phyloP scores from a whole-genome alignment of 2,888 invertebrate species.

The Autographa gamma region DNA sequence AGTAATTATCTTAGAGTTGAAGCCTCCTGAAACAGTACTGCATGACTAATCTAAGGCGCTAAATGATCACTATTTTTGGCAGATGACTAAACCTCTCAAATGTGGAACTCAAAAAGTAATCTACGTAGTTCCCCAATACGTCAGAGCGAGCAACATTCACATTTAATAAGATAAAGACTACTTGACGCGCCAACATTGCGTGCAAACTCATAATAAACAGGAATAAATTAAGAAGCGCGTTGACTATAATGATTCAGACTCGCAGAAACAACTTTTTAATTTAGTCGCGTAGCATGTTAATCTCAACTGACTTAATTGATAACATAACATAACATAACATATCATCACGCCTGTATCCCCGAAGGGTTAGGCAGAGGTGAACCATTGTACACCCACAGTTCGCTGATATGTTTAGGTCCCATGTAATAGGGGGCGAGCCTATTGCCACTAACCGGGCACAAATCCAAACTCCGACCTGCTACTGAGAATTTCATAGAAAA shows the following conservation, averaged over 20 bases:
- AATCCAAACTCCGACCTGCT: too few relatives aligned
- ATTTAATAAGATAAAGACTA: slow-evolving; percentile 1
- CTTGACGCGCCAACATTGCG: slow-evolving; percentile 25
- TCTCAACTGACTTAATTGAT: slow-evolving; percentile 30
- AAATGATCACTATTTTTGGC: slow-evolving; percentile 9
- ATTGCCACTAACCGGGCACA: too few relatives aligned
- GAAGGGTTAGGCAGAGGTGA: too few relatives aligned
- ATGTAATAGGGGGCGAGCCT: too few relatives aligned
- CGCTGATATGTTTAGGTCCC: too few relatives aligned
- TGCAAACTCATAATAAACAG: slow-evolving; percentile 36
- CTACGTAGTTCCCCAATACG: slow-evolving; percentile 36
- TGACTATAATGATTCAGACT: slow-evolving; percentile 13
- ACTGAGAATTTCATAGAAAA: too few relatives aligned
- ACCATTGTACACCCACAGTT: too few relatives aligned
- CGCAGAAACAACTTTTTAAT: slow-evolving; percentile 29
- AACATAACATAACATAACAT: too few relatives aligned
- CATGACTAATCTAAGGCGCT: not conserved
- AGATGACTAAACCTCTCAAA: slow-evolving; percentile 28
- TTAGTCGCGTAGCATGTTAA: slow-evolving; percentile 40
- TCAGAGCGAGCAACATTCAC: slow-evolving; percentile 18
- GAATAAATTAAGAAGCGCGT: slow-evolving; percentile 40
- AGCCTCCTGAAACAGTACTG: not conserved
- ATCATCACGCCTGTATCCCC: too few relatives aligned
- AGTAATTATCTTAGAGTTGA: not conserved
- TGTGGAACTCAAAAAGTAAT: slow-evolving; percentile 9